These are phyloP conservation scores for Pseudomyrmex cubaensis DNA, from an alignment of 1,140 invertebrate species.

Conservation along the genomic window DNA sequence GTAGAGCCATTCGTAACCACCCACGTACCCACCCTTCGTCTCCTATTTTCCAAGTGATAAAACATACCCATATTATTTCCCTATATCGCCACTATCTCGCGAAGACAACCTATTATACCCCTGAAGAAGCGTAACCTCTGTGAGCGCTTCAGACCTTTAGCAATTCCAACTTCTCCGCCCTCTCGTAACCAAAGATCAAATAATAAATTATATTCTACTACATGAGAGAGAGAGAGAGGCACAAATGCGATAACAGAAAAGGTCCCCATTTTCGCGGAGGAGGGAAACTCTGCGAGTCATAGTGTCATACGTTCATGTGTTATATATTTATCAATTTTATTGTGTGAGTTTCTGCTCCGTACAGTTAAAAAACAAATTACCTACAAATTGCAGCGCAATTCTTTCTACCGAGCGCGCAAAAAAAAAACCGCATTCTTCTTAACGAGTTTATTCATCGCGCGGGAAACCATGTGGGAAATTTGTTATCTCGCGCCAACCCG, in stretches of 20 bases:
- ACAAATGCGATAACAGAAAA: too few species aligned
- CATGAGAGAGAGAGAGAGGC: too few species aligned
- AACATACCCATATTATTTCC: slow-evolving; percentile 48
- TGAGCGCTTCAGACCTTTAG: background rate
- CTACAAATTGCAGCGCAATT: background rate
- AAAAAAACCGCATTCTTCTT: background rate
- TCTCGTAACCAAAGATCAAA: background rate
- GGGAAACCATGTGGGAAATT: slow-evolving; percentile 51
- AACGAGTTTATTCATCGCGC: slow-evolving; percentile 8
- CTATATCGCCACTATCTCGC: slow-evolving; percentile 26
- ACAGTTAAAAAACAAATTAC: background rate
- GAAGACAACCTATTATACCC: slow-evolving; percentile 15
- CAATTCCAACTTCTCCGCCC: background rate
- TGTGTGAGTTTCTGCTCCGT: too few species aligned
- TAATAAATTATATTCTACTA: too few species aligned
- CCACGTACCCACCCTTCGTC: slow-evolving; percentile 23
- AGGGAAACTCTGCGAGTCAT: too few species aligned
- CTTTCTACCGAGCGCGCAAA: background rate
- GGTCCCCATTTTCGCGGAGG: too few species aligned
- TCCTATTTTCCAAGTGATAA: slow-evolving; percentile 54
- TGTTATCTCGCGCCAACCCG: slow-evolving; percentile 20
- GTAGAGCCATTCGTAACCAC: slow-evolving; percentile 52
- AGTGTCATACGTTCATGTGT: too few species aligned
- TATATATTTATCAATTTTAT: background rate
- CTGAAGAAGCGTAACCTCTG: slow-evolving; percentile 10